Conservation (phyloP, 2,113 vertebrate species). For the Ammospiza caudacuta region DNA sequence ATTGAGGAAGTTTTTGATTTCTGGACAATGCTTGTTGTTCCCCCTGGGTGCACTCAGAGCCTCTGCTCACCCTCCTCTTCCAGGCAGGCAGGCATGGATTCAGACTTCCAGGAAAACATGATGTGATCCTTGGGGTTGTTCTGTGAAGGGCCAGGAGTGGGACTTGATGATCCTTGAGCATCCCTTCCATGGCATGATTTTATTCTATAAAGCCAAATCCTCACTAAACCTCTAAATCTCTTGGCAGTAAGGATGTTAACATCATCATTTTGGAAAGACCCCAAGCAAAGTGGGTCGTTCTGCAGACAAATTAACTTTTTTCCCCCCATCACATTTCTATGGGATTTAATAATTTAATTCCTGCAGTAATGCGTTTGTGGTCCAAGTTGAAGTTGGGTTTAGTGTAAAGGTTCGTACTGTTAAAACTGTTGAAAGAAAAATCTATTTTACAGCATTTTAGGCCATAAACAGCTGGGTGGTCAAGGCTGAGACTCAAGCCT, state of each 20-base stretch:
- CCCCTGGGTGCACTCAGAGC: not conserved
- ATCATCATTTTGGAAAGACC: not conserved
- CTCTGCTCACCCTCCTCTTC: not conserved
- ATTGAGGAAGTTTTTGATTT: not conserved
- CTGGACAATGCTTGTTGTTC: accelerated
- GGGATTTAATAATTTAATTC: not conserved
- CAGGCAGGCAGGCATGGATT: not conserved
- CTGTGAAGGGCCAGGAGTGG: not conserved
- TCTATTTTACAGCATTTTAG: not conserved
- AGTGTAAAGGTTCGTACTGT: not conserved
- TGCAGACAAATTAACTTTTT: not conserved
- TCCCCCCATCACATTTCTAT: not conserved
- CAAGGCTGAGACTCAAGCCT: not conserved
- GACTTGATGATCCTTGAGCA: not conserved
- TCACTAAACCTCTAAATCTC: not conserved
- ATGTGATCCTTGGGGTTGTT: not conserved
- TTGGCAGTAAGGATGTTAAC: not conserved
- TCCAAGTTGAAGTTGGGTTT: not conserved
- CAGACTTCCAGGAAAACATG: not conserved
- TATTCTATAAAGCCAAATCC: not conserved
- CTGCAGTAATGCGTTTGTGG: not conserved
- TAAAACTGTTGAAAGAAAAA: not conserved
- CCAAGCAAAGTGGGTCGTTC: not conserved
- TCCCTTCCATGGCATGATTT: not conserved
- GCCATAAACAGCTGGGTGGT: not conserved